Base-by-base conservation (phyloP, 2,113 vertebrate species). In the Rhea pennata region DNA sequence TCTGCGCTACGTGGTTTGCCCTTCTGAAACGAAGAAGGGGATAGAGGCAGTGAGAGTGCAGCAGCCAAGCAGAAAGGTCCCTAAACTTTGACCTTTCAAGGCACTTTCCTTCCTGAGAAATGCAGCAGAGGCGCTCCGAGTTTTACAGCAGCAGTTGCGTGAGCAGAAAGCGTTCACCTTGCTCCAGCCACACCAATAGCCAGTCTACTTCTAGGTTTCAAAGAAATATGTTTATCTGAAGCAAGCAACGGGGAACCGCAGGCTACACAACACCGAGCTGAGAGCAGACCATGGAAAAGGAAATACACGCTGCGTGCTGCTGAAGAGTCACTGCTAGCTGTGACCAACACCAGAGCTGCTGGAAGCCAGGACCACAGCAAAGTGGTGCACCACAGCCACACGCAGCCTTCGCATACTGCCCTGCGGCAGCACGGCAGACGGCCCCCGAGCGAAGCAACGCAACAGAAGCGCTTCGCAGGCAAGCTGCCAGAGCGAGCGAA, bases 231-330 rank as follows among this genome's bases (percentile, higher is more conserved):
- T 29, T 92, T 88, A 48, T 36, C 44, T 48, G 48, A 92, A 84
- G 22, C 39, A 69, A 77, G 72, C 13, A 39, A 13, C 31, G 65
- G 70, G 27, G 84, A 90, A 77, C 80, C 88, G 72, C 92, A 88
- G 64, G 20, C 11, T 65, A 42, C 58, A 58, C 23, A 17, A 11
- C 44, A 48, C 33, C 0, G 0, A 81, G n/a, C 39, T 1, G 1
- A 91, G n/a, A 83, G 33, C 75, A 88, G 88, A 31, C n/a, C 0
- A 0, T 24, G 33, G 53, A 82, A 82, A 88, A 92, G 62, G 40
- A 92, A 92, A 72, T 3, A 65, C 78, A 40, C 7, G 29, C n/a
- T 64, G 26, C 40, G n/a, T 42, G n/a, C 76, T 76, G 40, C 58
- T 51, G 22, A 73, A 66, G 40, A 88, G 31, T 54, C 42, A 13